Base-by-base conservation (phyloP, 2,888 invertebrate species). In the Lingula anatina region DNA sequence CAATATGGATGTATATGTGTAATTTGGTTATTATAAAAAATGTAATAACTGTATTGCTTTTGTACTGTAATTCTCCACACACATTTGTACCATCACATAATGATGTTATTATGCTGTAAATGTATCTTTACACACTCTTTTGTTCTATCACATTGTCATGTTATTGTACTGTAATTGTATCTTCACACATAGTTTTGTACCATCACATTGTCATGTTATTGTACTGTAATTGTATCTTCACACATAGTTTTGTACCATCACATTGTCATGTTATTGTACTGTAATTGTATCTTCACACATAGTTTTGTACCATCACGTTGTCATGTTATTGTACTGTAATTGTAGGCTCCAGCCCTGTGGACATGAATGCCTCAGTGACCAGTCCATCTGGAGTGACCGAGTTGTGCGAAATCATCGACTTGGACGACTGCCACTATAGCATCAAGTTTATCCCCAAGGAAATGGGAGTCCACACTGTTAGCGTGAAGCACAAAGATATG, bases 381-480 rank as follows among this genome's bases (percentile, higher is more conserved):
- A 93, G 93, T 44, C 96, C 96, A 0, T 89, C 90, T 1, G 93
- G 93, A 2, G 86, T 93, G 44, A 90, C 90, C 12, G 94, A 95
- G 77, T 90, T 92, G 72, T 95, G 95, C 0, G 91, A 91, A 78
- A 90, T 96, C 68, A 60, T 71, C 26, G 75, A 75, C 49, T 87
- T 91, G 75, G 94, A 93, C 75, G 87, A 66, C 59, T 65, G 89
- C 46, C 74, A 75, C 57, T 76, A 75, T 64, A 73, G 71, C 61
- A 74, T 76, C 59, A 73, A 73, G 63, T 76, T 76, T 60, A 71
- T 78, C 24, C 78, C 78, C 46, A 93, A 94, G 78, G 93, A 96
- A 78, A 81, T 95, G 67, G 97, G 97, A 1, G 88, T 96, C 2
- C 97, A 99, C 80, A 95, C 94, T 0, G 94, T 99, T 1, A 94